These are phyloP conservation scores for Illadopsis cleaveri DNA, from an alignment of 2,113 vertebrate genomes.

Conservation along the genomic window DNA sequence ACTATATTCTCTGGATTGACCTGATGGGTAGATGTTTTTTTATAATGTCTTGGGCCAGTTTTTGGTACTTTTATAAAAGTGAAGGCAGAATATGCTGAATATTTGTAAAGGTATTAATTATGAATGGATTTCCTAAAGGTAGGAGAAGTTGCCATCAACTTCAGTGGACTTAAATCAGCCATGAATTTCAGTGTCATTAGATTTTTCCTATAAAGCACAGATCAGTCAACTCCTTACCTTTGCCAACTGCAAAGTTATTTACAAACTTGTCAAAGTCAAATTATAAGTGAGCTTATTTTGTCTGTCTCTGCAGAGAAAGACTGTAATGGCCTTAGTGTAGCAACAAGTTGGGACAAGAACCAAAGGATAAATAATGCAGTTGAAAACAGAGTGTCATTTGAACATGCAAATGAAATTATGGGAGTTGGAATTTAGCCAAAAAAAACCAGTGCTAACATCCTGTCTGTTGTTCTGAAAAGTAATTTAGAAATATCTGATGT, in stretches of 20 bases:
- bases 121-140: not conserved
- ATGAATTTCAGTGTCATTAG: not conserved
- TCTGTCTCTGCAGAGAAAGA: not conserved
- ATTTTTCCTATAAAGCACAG: not conserved
- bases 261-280: not conserved
- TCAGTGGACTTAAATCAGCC: not conserved
- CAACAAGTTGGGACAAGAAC: not conserved
- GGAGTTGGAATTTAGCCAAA: not conserved
- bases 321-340: not conserved
- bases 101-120: not conserved
- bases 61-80: not conserved
- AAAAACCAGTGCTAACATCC: not conserved
- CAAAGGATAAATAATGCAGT: not conserved
- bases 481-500: not conserved
- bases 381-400: slow-evolving; percentile 16
- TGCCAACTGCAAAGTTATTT: not conserved
- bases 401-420: slow-evolving; percentile 41
- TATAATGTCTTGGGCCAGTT: not conserved
- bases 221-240: not conserved
- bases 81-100: not conserved
- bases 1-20: not conserved
- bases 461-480: not conserved
- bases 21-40: not conserved
- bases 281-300: not conserved
- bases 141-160: not conserved